Base-by-base conservation (phyloP, 2,888 invertebrate genomes). In the Clanis bilineata region DNA sequence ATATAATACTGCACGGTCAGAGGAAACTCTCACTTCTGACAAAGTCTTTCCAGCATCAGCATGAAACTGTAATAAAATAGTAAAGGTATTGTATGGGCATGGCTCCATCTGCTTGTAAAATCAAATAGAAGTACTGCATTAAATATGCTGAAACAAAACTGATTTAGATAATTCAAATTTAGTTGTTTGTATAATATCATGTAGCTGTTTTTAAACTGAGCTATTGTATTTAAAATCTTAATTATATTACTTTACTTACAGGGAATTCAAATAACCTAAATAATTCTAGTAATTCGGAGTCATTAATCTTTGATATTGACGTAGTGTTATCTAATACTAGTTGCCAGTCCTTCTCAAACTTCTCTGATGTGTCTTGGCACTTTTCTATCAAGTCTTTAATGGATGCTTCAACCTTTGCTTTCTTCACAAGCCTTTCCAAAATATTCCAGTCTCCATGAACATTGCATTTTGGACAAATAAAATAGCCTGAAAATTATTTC, bases 391-490 rank as follows among this genome's bases (percentile, higher is more conserved):
- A 85, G 44, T 88, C 88, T 71, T 83, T 86, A 6, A 85, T 66
- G 7, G 79, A 71, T 23, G 78, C 56, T 68, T 88, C 90, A 12
- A 84, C 43, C 73, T 87, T 89, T 1, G 78, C 73, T 73, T 87
- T 90, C 63, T 87, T 91, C 1, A 95, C 74, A 60, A 93, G 80
- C 64, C 90, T 89, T 72, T 94, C 93, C 55, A 95, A 83, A 68
- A 86, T 88, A 72, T 83, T 90, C 94, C 96, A 95, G 23, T 94
- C 91, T 2, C 95, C 95, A 63, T 92, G 93, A n/a, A 93, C 83
- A 78, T 94, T 94, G 75, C 96, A 96, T 65, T 89, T 93, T 23
- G 95, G 93, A 73, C 96, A 96, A 56, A 94, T 76, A 75, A 95
- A 96, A 70, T 94, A 94, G 57, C 96, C 96, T 96, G 77, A 7